phyloP scores from a whole-genome alignment of 1,140 invertebrate genomes.

The Drosophila tristis region DNA sequence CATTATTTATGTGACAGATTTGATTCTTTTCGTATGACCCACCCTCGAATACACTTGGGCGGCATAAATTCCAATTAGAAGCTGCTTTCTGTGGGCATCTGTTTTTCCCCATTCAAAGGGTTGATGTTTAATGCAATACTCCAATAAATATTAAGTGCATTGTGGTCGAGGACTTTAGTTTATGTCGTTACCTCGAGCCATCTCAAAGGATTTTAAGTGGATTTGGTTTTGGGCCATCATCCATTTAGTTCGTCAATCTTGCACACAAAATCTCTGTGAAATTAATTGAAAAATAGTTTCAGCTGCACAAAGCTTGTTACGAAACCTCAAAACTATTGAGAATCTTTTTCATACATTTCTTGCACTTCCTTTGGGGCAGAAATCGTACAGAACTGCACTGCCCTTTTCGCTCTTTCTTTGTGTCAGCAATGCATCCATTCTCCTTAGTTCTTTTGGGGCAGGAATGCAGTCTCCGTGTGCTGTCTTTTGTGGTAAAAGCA shows the following conservation, averaged over 20 bases:
- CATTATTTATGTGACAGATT: constrained; percentile 51
- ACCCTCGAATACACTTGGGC: constrained; percentile 38
- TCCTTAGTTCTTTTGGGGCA: no score
- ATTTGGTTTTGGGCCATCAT: constrained; percentile 17
- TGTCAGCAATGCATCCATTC: no score
- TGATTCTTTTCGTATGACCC: constrained; percentile 20
- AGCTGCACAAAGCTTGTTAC: constrained; percentile 5
- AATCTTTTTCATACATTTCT: no score
- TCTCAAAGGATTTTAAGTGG: constrained; percentile 23
- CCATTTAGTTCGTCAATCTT: constrained; percentile 44
- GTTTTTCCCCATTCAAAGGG: no score
- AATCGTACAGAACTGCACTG: no score
- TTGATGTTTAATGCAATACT: constrained; percentile 20
- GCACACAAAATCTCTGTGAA: constrained; percentile 30
- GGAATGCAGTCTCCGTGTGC: neutral
- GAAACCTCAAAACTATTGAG: constrained; percentile 52
- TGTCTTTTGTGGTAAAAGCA: constrained; percentile 61
- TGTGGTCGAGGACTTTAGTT: constrained; percentile 3
- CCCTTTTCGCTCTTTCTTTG: no score
- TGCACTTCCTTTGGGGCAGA: no score
- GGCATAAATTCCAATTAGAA: constrained; percentile 44
- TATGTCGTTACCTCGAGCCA: no score
- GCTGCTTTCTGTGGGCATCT: neutral
- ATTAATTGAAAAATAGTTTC: constrained; percentile 47
- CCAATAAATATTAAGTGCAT: constrained; percentile 30